phyloP scores from a whole-genome alignment of 1,140 invertebrate genomes.

The Caenorhabditis elegans region DNA sequence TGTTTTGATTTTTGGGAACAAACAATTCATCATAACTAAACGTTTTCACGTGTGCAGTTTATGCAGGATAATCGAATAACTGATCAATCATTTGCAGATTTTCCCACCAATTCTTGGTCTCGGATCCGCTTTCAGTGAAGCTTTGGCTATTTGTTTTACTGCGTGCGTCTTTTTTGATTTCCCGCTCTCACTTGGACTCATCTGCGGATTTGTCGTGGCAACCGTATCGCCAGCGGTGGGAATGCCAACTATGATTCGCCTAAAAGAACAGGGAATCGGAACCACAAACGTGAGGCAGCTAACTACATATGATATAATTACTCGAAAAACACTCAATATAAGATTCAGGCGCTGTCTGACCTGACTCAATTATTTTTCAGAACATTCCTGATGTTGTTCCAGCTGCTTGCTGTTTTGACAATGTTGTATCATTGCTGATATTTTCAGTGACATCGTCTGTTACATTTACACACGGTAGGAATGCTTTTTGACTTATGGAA shows the following conservation, averaged over 20 bases:
- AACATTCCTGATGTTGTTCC: conserved; percentile 13
- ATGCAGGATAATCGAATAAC: too few species aligned
- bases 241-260: conserved; percentile 83
- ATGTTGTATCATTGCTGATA: not conserved
- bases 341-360: not conserved
- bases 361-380: not conserved
- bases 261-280: conserved; percentile 82
- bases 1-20: not conserved
- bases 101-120: not conserved
- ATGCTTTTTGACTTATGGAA: not conserved
- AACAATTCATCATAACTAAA: not conserved
- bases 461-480: not conserved
- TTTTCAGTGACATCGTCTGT: conserved; percentile 5
- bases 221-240: conserved; percentile 92
- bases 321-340: too few species aligned
- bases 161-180: conserved; percentile 77
- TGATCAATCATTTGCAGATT: not conserved
- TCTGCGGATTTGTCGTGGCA: conserved; percentile 79
- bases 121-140: conserved; percentile 73
- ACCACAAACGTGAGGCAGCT: conserved; percentile 67
- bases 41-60: not conserved
- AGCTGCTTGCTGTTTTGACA: conserved; percentile 27
- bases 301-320: not conserved
- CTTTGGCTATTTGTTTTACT: conserved; percentile 73
- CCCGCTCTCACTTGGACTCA: conserved; percentile 83